Percentiles rank a stretch among this genome's conserved stretches.
phyloP scores from a whole-genome alignment of 2,797 vertebrate genomes.

The Oophaga sylvatica region DNA sequence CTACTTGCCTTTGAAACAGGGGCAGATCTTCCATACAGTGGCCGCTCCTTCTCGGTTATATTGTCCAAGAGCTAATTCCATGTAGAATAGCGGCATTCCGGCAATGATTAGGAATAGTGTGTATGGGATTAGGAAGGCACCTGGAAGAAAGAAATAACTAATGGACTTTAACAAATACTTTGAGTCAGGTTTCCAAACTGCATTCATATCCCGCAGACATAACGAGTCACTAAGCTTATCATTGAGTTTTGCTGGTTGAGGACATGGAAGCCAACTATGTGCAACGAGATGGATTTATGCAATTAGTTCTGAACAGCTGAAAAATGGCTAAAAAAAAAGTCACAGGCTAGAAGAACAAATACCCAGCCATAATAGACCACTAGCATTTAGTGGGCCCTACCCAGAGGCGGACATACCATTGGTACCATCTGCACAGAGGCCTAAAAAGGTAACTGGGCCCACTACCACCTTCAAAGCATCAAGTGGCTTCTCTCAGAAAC shows the following conservation, averaged over 20 bases:
- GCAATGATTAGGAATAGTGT: slow-evolving; percentile 94
- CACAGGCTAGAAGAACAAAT: neutral
- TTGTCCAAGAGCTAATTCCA: slow-evolving; percentile 97
- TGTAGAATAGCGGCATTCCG: slow-evolving; percentile 98
- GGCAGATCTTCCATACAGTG: slow-evolving; percentile 98
- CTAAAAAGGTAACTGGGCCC: too few relatives aligned
- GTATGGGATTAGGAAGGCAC: slow-evolving; percentile 98
- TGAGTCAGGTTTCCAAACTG: neutral
- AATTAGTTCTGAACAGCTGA: neutral
- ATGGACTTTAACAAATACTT: slow-evolving; percentile 14
- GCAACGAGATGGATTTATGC: neutral
- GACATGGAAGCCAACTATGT: neutral
- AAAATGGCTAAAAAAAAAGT: neutral
- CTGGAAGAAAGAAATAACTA: slow-evolving; percentile 70
- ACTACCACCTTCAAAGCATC: too few relatives aligned
- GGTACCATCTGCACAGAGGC: too few relatives aligned
- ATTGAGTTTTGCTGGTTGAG: neutral
- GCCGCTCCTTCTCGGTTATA: slow-evolving; percentile 98
- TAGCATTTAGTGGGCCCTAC: neutral
- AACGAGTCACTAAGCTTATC: neutral
- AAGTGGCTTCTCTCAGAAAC: too few relatives aligned
- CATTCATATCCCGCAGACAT: neutral
- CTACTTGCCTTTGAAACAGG: slow-evolving; percentile 94
- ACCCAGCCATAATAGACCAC: neutral
- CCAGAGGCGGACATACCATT: too few relatives aligned